Percentiles rank a stretch among this genome's conserved stretches.
These are phyloP conservation scores for Pempheris klunzingeri DNA, from an alignment of 2,797 vertebrate genomes.

Conservation along the genomic window DNA sequence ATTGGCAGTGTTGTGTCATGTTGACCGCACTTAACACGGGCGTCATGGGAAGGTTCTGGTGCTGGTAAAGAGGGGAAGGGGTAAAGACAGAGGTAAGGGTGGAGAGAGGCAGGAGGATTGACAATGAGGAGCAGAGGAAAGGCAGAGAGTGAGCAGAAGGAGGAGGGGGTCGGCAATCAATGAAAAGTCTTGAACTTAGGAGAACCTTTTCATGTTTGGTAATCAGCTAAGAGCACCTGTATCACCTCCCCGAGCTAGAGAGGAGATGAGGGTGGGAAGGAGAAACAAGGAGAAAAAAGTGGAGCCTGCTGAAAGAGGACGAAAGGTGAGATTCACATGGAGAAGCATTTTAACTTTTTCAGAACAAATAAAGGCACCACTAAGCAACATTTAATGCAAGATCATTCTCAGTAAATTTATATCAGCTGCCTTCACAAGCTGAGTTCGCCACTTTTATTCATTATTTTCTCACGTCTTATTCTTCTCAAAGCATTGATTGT, in stretches of 20 bases:
- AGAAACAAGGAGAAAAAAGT: slow-evolving; percentile 17
- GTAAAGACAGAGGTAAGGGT: slow-evolving; percentile 19
- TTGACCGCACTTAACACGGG: slow-evolving; percentile 88
- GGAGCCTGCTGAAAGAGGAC: slow-evolving; percentile 10
- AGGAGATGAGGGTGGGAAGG: slow-evolving; percentile 34
- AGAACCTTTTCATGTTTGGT: slow-evolving; percentile 85
- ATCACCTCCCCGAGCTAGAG: slow-evolving; percentile 58
- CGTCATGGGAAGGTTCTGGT: slow-evolving; percentile 74
- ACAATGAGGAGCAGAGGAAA: slow-evolving; percentile 63
- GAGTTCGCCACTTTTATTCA: neutral
- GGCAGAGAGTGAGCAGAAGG: slow-evolving; percentile 32
- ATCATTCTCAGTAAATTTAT: neutral
- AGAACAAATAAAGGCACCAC: neutral
- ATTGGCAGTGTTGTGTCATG: slow-evolving; percentile 89
- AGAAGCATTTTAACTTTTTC: slow-evolving; percentile 1
- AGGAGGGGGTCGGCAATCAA: slow-evolving; percentile 67
- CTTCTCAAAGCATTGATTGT: neutral
- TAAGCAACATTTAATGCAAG: neutral
- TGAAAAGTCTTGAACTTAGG: slow-evolving; percentile 83
- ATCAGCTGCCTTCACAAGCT: neutral
- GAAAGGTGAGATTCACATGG: neutral
- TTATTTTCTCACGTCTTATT: neutral
- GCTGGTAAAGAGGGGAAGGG: slow-evolving; percentile 27
- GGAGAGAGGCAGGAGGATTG: slow-evolving; percentile 47
- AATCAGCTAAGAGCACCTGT: slow-evolving; percentile 79